A percentile compares a stretch with the other conserved stretches of the same genome.
Conservation (phyloP, 2,888 invertebrate genomes). For the Hirtodrosophila confusa region DNA sequence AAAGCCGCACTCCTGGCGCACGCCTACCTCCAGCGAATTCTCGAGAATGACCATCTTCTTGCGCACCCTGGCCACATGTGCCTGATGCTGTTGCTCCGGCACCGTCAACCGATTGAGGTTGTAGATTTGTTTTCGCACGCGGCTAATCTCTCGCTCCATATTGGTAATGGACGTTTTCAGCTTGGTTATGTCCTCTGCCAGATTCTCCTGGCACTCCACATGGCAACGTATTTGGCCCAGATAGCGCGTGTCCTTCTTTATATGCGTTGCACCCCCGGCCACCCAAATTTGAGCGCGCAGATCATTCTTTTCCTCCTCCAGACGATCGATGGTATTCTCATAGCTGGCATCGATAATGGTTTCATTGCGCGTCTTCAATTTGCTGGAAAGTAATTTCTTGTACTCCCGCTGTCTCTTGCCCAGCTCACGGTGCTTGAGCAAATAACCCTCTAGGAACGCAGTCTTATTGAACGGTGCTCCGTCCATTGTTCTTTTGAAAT, state of each 20-base stretch:
- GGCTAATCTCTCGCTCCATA: constrained; percentile 79
- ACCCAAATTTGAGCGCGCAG: constrained; percentile 82
- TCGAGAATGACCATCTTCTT: constrained; percentile 80
- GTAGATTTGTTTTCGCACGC: constrained; percentile 79
- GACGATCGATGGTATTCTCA: constrained; percentile 75
- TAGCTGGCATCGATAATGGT: constrained; percentile 78
- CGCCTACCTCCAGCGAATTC: constrained; percentile 81
- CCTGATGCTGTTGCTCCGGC: constrained; percentile 81
- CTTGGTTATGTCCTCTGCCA: constrained; percentile 75
- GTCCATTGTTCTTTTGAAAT: constrained; percentile 35
- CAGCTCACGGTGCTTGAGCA: constrained; percentile 78
- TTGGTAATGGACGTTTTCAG: constrained; percentile 76
- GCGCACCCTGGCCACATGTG: constrained; percentile 69
- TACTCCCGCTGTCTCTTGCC: constrained; percentile 82
- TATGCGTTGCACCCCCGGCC: constrained; percentile 77
- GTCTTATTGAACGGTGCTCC: constrained; percentile 54
- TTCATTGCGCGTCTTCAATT: constrained; percentile 76
- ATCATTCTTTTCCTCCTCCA: constrained; percentile 78
- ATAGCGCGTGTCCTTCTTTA: constrained; percentile 61
- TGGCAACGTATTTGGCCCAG: constrained; percentile 77
- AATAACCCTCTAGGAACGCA: constrained; percentile 70
- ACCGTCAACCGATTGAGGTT: constrained; percentile 81
- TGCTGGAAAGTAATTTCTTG: constrained; percentile 79
- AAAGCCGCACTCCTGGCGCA: constrained; percentile 81
- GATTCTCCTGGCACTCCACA: constrained; percentile 80